Percentiles rank a stretch among this genome's conserved stretches.
Evolutionary conservation across 2,888 invertebrate species (phyloP).

Genomic region (Macrophya alboannulata): DNA sequence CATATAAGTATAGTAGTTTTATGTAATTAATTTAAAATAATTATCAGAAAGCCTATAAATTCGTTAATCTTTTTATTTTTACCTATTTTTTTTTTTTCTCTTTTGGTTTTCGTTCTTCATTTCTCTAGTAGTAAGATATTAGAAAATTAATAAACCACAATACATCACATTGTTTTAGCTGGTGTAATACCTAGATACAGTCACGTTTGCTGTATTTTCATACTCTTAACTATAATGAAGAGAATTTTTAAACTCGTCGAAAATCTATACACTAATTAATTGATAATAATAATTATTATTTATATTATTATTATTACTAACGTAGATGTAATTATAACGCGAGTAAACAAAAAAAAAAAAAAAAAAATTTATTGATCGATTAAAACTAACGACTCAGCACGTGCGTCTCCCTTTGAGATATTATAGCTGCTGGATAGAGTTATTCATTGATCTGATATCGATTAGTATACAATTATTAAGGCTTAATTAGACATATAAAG

Average conservation of each 20-base stretch:
- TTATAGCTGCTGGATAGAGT: background rate
- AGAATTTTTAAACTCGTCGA: background rate
- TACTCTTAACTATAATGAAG: too few species aligned
- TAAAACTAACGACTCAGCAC: too few species aligned
- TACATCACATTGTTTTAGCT: slow-evolving; percentile 43
- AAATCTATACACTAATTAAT: background rate
- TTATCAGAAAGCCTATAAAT: background rate
- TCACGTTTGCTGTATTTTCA: background rate
- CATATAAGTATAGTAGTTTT: background rate
- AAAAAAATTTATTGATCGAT: too few species aligned
- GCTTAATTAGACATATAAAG: background rate
- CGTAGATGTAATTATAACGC: too few species aligned
- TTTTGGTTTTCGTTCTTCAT: slow-evolving; percentile 38
- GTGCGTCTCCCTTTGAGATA: too few species aligned
- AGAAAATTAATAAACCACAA: slow-evolving; percentile 54
- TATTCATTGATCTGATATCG: background rate
- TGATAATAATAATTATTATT: background rate
- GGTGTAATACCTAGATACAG: background rate
- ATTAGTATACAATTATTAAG: background rate
- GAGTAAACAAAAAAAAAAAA: too few species aligned
- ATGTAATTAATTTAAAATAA: background rate
- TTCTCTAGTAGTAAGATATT: slow-evolving; percentile 48
- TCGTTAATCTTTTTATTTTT: too few species aligned
- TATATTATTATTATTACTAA: too few species aligned
- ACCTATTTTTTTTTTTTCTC: background rate